Base-by-base conservation (phyloP, 2,888 invertebrate species). In the Branchipolynoe longqiensis region DNA sequence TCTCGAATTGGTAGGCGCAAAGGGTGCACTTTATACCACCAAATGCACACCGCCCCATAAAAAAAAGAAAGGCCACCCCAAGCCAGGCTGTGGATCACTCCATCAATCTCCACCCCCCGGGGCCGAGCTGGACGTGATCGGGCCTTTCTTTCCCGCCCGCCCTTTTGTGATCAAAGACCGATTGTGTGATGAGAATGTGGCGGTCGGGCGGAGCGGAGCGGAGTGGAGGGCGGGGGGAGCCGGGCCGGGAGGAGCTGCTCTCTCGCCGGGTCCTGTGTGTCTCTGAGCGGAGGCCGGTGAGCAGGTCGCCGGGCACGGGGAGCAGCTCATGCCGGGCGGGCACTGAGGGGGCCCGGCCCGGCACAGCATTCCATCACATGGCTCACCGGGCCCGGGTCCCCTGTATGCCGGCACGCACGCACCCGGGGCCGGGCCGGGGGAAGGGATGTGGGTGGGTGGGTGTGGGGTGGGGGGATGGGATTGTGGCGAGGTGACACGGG, bases 161-260 rank as follows among this genome's bases (percentile, higher is more conserved):
- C 69, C 69, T 69, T 62, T 69, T 69, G 69, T 69, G 69, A 69
- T 69, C 69, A 69, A 69, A 69, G 69, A 38, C 33, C 18, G 69
- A 33, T 69, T 69, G 69, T 69, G 69, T 69, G 69, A 69, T 12
- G 69, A 69, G 69, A 69, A 69, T 69, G 69, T 22, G 14, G 69
- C 69, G 22, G 36, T 4, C 38, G 3, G 18, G 62, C 31, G 62
- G 18, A 25, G n/a, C n/a, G n/a, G n/a, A n/a, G n/a, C n/a, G n/a
- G n/a, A n/a, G n/a, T n/a, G n/a, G n/a, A n/a, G n/a, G n/a, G n/a
- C n/a, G n/a, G n/a, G n/a, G n/a, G n/a, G n/a, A n/a, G n/a, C n/a
- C n/a, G n/a, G n/a, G n/a, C n/a, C n/a, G n/a, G n/a, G n/a, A n/a
- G n/a, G n/a, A n/a, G n/a, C n/a, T n/a, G n/a, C n/a, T n/a, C n/a